Conservation (phyloP, 2,888 invertebrate genomes). For the Aleiodes testaceus region DNA sequence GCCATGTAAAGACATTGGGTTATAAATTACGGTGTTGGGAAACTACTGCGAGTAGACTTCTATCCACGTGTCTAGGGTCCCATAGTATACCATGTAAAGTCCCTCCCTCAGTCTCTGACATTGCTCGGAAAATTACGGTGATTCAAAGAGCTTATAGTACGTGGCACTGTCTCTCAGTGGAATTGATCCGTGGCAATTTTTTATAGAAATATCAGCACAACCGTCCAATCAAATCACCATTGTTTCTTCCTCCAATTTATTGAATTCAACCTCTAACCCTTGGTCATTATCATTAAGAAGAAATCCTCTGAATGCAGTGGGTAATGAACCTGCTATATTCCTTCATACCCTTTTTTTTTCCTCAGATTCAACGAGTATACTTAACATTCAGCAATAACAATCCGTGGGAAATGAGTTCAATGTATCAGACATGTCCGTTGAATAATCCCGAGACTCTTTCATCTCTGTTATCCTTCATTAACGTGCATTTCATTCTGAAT, state of each 20-base stretch:
- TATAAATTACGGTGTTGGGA: conserved; percentile 26
- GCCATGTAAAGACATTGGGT: conserved; percentile 25
- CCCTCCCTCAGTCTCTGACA: conserved; percentile 12
- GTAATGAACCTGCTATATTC: background rate
- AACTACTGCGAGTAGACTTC: background rate
- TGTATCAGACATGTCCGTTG: background rate
- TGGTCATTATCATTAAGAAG: conserved; percentile 14
- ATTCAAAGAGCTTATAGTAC: conserved; percentile 28
- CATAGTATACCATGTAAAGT: background rate
- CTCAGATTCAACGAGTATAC: background rate
- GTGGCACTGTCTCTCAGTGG: conserved; percentile 1
- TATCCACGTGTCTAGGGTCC: conserved; percentile 9
- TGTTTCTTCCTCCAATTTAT: conserved; percentile 4
- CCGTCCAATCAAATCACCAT: conserved; percentile 7
- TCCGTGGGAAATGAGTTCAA: conserved; percentile 18
- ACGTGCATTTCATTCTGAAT: background rate
- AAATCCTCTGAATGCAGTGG: background rate
- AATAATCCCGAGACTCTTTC: conserved; percentile 18
- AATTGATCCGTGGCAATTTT: conserved; percentile 18
- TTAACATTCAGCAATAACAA: conserved; percentile 6
- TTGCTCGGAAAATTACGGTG: conserved; percentile 15
- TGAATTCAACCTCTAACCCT: conserved; percentile 7
- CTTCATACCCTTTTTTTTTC: no score
- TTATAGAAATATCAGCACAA: no score
- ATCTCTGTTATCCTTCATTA: conserved; percentile 29